Base-by-base conservation (phyloP, 1,140 invertebrate species). In the Cotesia chilonis region DNA sequence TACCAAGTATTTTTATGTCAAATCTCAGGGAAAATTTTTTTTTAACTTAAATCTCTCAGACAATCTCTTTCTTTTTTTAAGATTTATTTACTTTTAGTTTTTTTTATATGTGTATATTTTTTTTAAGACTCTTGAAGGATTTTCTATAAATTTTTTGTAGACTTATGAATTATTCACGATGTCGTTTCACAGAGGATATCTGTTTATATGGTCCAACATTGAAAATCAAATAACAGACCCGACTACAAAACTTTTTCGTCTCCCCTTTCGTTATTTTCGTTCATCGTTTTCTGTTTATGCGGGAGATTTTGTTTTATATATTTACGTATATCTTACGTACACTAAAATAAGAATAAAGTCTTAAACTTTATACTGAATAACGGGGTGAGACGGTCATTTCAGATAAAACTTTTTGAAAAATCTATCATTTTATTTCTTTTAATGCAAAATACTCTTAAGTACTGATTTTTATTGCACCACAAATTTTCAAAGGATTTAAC, bases 281-380 rank as follows among this genome's bases (percentile, higher is more conserved):
- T 47, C 6, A 12, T 60, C 41, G 52, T 69, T 57, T 69, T 55
- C n/a, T 55, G 41, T 67, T 51, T 72, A 72, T 35, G 64, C 35
- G 64, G 60, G 64, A 76, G 72, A 55, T 81, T 83, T 83, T 84
- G 80, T 83, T 84, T 83, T 84, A 81, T 84, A 80, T 83, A 81
- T 84, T 79, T 80, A 82, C 75, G 75, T 78, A 80, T 81, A 72
- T 72, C 70, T 64, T 68, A 68, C 68, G 83, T 81, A 78, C 82
- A 84, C 82, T 81, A 75, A 75, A 71, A 75, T 71, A 75, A 78
- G 73, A 55, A 65, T 28, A 28, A 37, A 60, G 68, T 70, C 60
- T 75, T 65, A 70, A 61, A 70, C 66, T 71, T 61, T 61, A 14
- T 35, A 66, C 64, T 73, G 70, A 65, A 70, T 71, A 63, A 9